Conservation (phyloP, 2,888 invertebrate species). For the Operophtera brumata region DNA sequence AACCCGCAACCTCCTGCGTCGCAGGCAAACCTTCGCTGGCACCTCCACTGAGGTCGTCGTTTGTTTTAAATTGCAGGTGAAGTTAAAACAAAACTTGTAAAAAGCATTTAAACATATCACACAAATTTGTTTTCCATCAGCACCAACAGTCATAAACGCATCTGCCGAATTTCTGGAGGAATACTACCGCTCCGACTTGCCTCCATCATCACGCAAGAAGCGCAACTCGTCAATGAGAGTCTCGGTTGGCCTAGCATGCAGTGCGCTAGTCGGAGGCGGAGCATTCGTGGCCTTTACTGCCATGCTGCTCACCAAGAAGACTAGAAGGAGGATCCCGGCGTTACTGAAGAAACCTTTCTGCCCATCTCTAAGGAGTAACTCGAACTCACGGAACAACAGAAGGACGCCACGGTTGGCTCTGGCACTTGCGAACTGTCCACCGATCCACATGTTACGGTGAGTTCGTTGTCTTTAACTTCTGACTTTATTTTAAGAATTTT, state of each 20-base stretch:
- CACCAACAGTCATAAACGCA: slow-evolving; percentile 78
- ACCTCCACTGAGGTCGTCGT: too few relatives aligned
- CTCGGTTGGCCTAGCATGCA: slow-evolving; percentile 69
- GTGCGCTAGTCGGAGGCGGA: slow-evolving; percentile 75
- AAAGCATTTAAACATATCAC: too few relatives aligned
- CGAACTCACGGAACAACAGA: slow-evolving; percentile 66
- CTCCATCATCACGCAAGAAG: slow-evolving; percentile 68
- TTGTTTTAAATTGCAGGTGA: too few relatives aligned
- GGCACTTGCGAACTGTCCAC: slow-evolving; percentile 71
- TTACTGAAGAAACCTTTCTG: slow-evolving; percentile 75
- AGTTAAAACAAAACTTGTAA: too few relatives aligned
- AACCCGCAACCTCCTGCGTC: too few relatives aligned
- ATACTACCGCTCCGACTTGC: slow-evolving; percentile 78
- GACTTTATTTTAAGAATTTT: too few relatives aligned
- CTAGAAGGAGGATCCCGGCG: slow-evolving; percentile 64
- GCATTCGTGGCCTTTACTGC: slow-evolving; percentile 82
- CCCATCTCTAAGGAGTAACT: slow-evolving; percentile 61
- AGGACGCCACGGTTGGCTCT: slow-evolving; percentile 69
- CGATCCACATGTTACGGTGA: slow-evolving; percentile 73
- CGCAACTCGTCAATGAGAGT: slow-evolving; percentile 75
- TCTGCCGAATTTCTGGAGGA: slow-evolving; percentile 82
- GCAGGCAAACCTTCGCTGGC: too few relatives aligned
- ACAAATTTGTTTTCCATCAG: slow-evolving; percentile 52
- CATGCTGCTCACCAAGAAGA: slow-evolving; percentile 81
- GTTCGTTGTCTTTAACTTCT: slow-evolving; percentile 8